Base-by-base conservation (phyloP, 1,140 invertebrate species). In the Antheraea pernyi region DNA sequence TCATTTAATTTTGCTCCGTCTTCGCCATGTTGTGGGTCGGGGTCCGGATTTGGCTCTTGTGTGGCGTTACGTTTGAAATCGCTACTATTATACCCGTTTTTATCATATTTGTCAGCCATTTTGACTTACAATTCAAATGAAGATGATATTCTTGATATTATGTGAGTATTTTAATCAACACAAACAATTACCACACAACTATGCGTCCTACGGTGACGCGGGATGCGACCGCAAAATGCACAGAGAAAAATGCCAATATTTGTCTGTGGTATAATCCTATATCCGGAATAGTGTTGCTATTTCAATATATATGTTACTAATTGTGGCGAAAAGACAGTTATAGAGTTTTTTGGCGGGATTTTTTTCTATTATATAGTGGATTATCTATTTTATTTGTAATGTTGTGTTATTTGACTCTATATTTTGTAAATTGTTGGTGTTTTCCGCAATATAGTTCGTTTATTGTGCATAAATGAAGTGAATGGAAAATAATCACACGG, bases 21-120 rank as follows among this genome's bases (percentile, higher is more conserved):
- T 67, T 94, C 93, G 81, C 91, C 92, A 83, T 94, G 94, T 90
- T 93, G 90, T 42, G 83, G 84, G 19, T 77, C 75, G 7, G 79
- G 77, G n/a, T 80, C 77, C 53, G 79, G 59, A 53, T 53, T 16
- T n/a, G 65, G 62, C 42, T 84, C 81, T 82, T 85, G 79, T 16
- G 83, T 77, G 22, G 83, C 76, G 83, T 93, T 93, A 59, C 92
- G 83, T 80, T 94, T 94, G 59, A 94, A 94, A 81, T 94, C 94
- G 81, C 93, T 89, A 67, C 88, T 91, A 68, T 93, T 93, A 62
- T 93, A 93, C 7, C 93, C 92, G 69, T 93, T 93, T 69, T 92
- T 85, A 68, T 89, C 86, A 72, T 84, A 89, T 61, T 86, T 84
- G 0, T 88, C 85, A 65, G 80, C 76, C 86, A 91, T 91, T 68